Base-by-base conservation (phyloP, 2,888 invertebrate genomes). In the Ectemnius lituratus region DNA sequence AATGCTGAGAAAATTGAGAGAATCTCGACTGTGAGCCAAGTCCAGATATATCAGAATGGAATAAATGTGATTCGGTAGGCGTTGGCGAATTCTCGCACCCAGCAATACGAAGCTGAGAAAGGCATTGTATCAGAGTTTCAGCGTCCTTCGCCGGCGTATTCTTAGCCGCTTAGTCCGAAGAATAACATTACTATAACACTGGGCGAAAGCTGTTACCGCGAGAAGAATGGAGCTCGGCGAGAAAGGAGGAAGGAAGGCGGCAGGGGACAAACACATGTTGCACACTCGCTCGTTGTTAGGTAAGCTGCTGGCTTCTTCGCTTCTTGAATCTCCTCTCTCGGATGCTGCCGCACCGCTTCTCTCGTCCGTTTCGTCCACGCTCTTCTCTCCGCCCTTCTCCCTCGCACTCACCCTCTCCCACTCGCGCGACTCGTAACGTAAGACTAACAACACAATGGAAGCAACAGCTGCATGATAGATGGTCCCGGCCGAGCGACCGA, bases 401-500 rank as follows among this genome's bases (percentile, higher is more conserved):
- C 67, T 69, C 70, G 70, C 69, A 63, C 18, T 59, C 64, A 66
- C 58, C 62, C 59, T 67, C 64, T 67, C 64, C 63, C 37, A 57
- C 59, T 45, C 16, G 52, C 80, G 82, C 86, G 84, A 86, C 86
- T 80, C 78, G 88, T 87, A 89, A 88, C 88, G 87, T 85, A 89
- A 89, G 89, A 89, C 89, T 89, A 89, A 90, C 89, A 90, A 90
- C 88, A 90, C 90, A 90, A 90, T 90, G 90, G 89, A 90, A 86
- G 88, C 89, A 89, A 88, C 89, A 90, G 89, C 90, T 90, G 90
- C 89, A 89, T 89, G 88, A 88, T 88, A 88, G 87, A 88, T 88
- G 86, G 86, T 82, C 83, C 80, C 84, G 80, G 79, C 72, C 80
- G 82, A 74, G 80, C 82, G 87, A 85, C 85, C 87, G 86, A 87